Evolutionary conservation across 2,888 invertebrate species (phyloP).

Genomic region (Oligia strigilis): DNA sequence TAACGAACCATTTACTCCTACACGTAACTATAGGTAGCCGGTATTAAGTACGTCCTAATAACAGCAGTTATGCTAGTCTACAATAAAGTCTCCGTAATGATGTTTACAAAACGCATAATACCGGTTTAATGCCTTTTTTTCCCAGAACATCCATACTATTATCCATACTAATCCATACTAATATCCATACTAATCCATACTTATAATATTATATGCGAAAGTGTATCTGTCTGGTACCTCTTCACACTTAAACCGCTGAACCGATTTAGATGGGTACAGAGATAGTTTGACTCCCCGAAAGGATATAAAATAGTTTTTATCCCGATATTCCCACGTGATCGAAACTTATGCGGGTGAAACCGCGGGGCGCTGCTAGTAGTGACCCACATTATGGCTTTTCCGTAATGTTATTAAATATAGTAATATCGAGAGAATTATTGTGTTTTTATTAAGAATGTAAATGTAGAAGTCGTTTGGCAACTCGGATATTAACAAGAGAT

Average conservation of each 20-base stretch:
- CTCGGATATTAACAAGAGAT: not conserved
- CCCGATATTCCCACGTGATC: too few species aligned
- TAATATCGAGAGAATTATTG: not conserved
- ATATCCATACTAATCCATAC: too few species aligned
- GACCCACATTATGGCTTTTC: conserved; percentile 20
- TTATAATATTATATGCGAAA: too few species aligned
- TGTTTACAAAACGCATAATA: conserved; percentile 33
- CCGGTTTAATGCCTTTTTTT: conserved; percentile 1
- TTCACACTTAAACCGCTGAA: too few species aligned
- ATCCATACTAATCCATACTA: too few species aligned
- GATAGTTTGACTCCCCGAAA: too few species aligned
- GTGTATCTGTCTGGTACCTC: too few species aligned
- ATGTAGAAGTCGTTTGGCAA: not conserved
- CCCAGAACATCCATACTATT: not conserved
- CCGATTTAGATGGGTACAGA: too few species aligned
- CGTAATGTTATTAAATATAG: not conserved
- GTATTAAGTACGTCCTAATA: conserved; percentile 4
- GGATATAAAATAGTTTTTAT: too few species aligned
- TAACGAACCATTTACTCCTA: conserved; percentile 32
- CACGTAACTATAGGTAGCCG: conserved; percentile 15
- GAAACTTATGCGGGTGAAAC: too few species aligned
- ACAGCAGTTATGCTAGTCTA: not conserved
- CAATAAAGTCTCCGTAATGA: conserved; percentile 13
- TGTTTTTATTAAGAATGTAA: not conserved
- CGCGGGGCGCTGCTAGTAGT: not conserved